Evolutionary conservation across 1,140 invertebrate genomes (phyloP).

Genomic region (Leucophenga varia): DNA sequence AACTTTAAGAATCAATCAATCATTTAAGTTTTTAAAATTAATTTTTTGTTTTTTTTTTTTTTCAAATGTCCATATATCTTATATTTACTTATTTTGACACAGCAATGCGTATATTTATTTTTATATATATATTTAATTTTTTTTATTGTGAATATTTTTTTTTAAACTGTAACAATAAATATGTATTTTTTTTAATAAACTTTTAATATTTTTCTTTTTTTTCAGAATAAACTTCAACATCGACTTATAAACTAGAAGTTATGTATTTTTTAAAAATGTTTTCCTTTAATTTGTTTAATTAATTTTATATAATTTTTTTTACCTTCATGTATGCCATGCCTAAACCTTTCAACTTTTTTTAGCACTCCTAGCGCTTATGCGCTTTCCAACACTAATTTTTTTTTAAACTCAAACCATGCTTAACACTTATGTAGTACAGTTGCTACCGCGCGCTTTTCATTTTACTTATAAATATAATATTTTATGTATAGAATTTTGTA

Average conservation of each 20-base stretch:
- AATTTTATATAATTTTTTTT: conserved; percentile 14
- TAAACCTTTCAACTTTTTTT: background rate
- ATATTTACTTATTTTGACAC: conserved; percentile 17
- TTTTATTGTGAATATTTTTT: too few species aligned
- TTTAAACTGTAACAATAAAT: too few species aligned
- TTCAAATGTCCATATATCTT: conserved; percentile 48
- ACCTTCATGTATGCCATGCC: conserved; percentile 4
- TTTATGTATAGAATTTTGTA: background rate
- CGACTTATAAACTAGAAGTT: conserved; percentile 37
- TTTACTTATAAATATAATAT: background rate
- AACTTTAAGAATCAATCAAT: conserved; percentile 55
- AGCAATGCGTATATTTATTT: conserved; percentile 36
- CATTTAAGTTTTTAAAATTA: conserved; percentile 29
- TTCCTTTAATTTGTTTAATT: conserved; percentile 16
- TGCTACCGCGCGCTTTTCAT: conserved; percentile 15
- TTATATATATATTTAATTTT: too few species aligned
- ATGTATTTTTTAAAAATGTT: too few species aligned
- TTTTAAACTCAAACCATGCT: conserved; percentile 14
- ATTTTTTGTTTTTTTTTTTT: conserved; percentile 6
- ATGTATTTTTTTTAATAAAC: too few species aligned
- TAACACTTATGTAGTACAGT: conserved; percentile 38
- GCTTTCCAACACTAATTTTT: conserved; percentile 15
- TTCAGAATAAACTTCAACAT: conserved; percentile 45
- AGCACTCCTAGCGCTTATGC: conserved; percentile 39
- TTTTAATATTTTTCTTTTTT: too few species aligned